These are phyloP conservation scores for Ochotona curzoniae DNA, from an alignment of 2,113 vertebrate species.

Conservation along the genomic window DNA sequence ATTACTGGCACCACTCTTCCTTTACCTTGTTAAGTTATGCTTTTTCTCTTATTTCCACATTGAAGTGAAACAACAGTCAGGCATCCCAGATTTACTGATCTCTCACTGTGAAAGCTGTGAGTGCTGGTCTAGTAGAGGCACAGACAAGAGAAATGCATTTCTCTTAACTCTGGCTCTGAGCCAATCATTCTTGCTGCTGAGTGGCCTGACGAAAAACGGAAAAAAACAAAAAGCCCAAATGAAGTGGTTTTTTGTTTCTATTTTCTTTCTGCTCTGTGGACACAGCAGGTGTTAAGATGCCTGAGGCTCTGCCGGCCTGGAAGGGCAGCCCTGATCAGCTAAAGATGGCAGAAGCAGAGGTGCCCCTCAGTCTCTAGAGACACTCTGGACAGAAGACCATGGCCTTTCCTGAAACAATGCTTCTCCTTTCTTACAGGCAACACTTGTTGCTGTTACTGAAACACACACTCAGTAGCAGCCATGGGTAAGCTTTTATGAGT, in stretches of 20 bases:
- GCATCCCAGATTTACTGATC: constrained; percentile 2
- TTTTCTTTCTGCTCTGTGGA: constrained; percentile 32
- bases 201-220: constrained; percentile 45
- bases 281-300: not conserved
- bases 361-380: not conserved
- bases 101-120: constrained; percentile 33
- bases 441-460: not conserved
- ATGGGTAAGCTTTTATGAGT: not conserved
- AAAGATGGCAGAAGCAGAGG: not conserved
- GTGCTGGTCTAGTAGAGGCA: constrained; percentile 34
- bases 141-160: constrained; percentile 51
- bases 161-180: not conserved
- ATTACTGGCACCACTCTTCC: not conserved
- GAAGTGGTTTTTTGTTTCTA: constrained; percentile 51
- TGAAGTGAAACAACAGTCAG: constrained; percentile 36
- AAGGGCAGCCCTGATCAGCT: not conserved
- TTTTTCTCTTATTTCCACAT: constrained; percentile 38
- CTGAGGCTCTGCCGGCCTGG: not conserved
- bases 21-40: constrained; percentile 20
- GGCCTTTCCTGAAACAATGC: not conserved
- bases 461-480: not conserved
- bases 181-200: constrained; percentile 29
- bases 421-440: not conserved
- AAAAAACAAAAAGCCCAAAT: constrained; percentile 44
- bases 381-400: not conserved